Evolutionary conservation across 2,797 vertebrate genomes (phyloP), one percentile per base, ranked within the genome.

Genomic region (Pangasius sanitwongsei): DNA sequence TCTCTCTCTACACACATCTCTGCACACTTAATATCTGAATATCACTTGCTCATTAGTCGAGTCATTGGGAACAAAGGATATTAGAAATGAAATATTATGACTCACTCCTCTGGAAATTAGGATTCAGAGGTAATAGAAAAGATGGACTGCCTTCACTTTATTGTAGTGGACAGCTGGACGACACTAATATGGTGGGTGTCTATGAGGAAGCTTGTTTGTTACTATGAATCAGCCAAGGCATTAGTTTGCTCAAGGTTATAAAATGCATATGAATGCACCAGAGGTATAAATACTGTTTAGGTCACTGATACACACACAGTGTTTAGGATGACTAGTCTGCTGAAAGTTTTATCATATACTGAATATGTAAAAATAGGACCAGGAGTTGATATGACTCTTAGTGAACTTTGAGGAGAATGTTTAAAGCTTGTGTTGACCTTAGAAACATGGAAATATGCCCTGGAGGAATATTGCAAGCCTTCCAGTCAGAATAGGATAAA

Each of bases 41-140:
- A 80, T 87, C 5, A 57, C 81, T 78, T 8, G 1, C 37, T 48
- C 37, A 83, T 83, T 44, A 83, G 31, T 89, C 18, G 55, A 65
- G 31, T 65, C 72, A 41, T 48, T 82, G 78, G 77, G 8, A 69
- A 41, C 23, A 89, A 65, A 65, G 9, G 3, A 77, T 28, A 57
- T 75, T 85, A 74, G 23, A 65, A 69, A 80, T 86, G 0, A 86
- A 80, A 63, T 72, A 23, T n/a, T 67, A 89, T 87, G 70, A 85
- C 65, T 83, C 59, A 78, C 61, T 84, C 34, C 50, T 78, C 72
- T 89, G 78, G 59, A 78, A 53, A 77, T 67, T 77, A 69, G n/a
- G 28, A 86, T 86, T 65, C 75, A 53, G 25, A 70, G 31, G 80
- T 75, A 55, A 44, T 77, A 67, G 69, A 83, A 89, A 86, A 89